Evolutionary conservation across 2,113 vertebrate genomes (phyloP).

Genomic region (Picathartes gymnocephalus): DNA sequence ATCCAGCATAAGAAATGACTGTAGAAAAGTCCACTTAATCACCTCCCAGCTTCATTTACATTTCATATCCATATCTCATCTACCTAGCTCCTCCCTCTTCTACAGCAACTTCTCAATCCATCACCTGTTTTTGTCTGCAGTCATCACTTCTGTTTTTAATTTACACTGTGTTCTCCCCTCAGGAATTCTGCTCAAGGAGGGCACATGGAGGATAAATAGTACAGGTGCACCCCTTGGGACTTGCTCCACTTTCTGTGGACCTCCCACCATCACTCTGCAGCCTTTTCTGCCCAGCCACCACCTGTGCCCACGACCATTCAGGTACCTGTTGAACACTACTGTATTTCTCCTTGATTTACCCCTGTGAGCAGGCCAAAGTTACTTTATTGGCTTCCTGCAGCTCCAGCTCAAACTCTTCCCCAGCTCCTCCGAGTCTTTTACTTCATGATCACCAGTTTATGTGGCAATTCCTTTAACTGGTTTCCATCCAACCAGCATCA

Average conservation of each 20-base stretch:
- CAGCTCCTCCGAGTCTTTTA: background rate
- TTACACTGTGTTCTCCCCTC: background rate
- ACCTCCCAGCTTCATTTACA: background rate
- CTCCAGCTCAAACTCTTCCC: background rate
- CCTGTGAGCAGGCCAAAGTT: background rate
- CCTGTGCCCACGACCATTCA: background rate
- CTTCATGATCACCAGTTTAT: conserved; percentile 35
- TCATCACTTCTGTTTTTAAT: background rate
- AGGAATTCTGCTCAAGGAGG: background rate
- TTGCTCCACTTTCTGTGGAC: background rate
- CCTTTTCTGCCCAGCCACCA: background rate
- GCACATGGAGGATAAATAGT: background rate
- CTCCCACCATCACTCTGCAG: background rate
- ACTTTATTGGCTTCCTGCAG: conserved; percentile 5
- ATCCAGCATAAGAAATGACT: background rate
- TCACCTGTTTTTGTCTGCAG: background rate
- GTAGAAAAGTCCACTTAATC: background rate
- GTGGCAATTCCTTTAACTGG: conserved; percentile 30
- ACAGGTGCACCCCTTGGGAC: background rate
- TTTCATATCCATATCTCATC: background rate
- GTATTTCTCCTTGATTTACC: background rate
- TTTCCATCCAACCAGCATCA: conserved; percentile 37
- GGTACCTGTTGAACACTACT: background rate
- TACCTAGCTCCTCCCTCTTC: background rate
- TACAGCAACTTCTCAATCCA: background rate